Evolutionary conservation across 2,113 vertebrate species (phyloP).

Genomic region (Indicator maculatus): DNA sequence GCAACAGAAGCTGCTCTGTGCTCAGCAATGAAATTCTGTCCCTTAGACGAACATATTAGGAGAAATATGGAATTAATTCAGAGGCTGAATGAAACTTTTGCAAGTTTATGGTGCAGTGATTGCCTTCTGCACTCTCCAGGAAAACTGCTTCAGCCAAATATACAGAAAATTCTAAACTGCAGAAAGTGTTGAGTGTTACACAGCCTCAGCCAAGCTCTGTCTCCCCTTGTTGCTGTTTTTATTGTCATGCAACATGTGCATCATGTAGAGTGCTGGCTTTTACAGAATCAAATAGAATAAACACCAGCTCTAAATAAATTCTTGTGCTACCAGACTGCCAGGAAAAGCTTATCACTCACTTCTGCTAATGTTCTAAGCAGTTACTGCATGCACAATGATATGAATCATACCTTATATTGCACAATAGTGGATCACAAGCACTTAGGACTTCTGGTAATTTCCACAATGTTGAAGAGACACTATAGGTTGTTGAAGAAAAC

Average conservation of each 20-base stretch:
- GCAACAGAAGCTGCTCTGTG: neutral
- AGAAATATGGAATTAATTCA: neutral
- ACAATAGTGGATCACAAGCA: constrained; percentile 45
- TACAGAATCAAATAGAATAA: neutral
- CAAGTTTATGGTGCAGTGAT: neutral
- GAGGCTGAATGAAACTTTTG: neutral
- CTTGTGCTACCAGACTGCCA: constrained; percentile 31
- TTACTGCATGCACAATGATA: constrained; percentile 40
- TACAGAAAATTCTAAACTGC: neutral
- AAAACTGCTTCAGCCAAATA: neutral
- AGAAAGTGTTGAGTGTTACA: neutral
- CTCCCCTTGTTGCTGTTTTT: neutral
- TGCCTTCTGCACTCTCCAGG: neutral
- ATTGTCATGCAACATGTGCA: neutral
- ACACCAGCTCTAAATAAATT: constrained; percentile 55
- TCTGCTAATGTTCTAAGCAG: constrained; percentile 40
- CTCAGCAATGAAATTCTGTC: neutral
- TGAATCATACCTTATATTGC: constrained; percentile 45
- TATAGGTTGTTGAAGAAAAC: neutral
- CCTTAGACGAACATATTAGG: neutral
- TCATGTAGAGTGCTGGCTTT: neutral
- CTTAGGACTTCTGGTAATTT: constrained; percentile 19
- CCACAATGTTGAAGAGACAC: neutral
- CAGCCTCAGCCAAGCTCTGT: neutral
- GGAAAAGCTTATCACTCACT: constrained; percentile 33